A percentile compares a stretch with the other conserved stretches of the same genome.
Evolutionary conservation across 2,888 invertebrate species (phyloP).

Genomic region (Drosophila parthenogenetica): DNA sequence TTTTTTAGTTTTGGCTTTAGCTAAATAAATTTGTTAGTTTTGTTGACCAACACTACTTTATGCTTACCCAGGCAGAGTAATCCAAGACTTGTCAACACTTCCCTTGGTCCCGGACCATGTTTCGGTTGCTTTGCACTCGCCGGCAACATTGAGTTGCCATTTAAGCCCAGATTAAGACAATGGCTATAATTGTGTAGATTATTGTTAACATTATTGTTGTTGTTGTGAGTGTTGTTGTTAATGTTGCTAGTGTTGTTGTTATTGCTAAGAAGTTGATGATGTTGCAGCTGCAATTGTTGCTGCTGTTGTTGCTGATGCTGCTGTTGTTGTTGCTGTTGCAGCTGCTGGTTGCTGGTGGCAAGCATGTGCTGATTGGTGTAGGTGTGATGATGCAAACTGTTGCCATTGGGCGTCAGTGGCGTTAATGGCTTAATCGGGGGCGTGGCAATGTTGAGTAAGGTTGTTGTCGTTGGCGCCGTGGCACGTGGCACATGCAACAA

Average conservation of each 20-base stretch:
- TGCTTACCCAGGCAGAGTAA: constrained; percentile 89
- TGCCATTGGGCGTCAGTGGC: constrained; percentile 75
- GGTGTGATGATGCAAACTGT: constrained; percentile 78
- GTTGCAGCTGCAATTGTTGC: constrained; percentile 30
- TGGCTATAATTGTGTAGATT: constrained; percentile 57
- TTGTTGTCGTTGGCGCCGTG: constrained; percentile 66
- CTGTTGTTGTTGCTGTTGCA: constrained; percentile 44
- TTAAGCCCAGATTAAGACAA: constrained; percentile 49
- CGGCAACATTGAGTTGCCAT: constrained; percentile 57
- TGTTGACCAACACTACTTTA: too few species aligned
- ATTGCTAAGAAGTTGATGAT: constrained; percentile 18
- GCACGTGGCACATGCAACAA: constrained; percentile 32
- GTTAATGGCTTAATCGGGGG: constrained; percentile 77
- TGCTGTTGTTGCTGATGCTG: constrained; percentile 46
- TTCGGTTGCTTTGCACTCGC: constrained; percentile 56
- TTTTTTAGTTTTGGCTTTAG: too few species aligned
- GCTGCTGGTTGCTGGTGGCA: constrained; percentile 55
- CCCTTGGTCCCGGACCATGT: constrained; percentile 88
- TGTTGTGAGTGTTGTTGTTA: constrained; percentile 48
- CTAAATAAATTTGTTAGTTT: too few species aligned
- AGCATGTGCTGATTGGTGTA: constrained; percentile 82
- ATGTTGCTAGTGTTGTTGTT: constrained; percentile 56
- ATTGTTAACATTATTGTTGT: constrained; percentile 48
- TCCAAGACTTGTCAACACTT: constrained; percentile 94
- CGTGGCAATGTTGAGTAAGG: constrained; percentile 69